Evolutionary conservation across 2,888 invertebrate species (phyloP), one percentile per base, ranked within the genome.

Genomic region (Disparrhopalites patrizii): DNA sequence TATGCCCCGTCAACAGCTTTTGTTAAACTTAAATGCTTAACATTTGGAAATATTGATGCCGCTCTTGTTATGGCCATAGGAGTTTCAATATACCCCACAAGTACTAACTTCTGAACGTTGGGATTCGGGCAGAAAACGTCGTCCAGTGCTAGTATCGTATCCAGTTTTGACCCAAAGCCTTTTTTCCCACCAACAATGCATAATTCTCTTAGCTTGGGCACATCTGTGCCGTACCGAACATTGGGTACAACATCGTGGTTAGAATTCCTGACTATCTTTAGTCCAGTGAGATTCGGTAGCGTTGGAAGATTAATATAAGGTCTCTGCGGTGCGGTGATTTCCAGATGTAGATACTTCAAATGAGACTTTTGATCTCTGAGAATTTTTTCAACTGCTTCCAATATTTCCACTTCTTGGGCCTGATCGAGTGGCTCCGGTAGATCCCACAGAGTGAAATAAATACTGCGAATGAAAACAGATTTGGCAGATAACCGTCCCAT

Each of bases 281-380:
- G 25, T 5, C 50, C 50, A 18, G 50, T 50, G 2, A 50, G 10
- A 13, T 50, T 50, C n/a, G 50, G 50, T 4, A 50, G 23, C 13
- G 25, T 25, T 23, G 50, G 50, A 23, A 50, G 50, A 50, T 50
- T 50, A 20, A 50, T 50, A 10, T 10, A 50, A 13, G 50, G 50
- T 10, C 50, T n/a, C 25, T 50, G 20, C 13, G 50, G 50, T 50
- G 50, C 50, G 13, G 50, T 50, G 25, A 50, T 50, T 50, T 50
- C 50, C 10, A 50, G 25, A 23, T 23, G 50, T 20, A 50, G 10
- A 18, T 20, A 50, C 23, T 50, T 50, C 10, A 50, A 50, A 50
- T 50, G n/a, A 23, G 50, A 50, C 25, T 50, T 50, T 50, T 50
- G 50, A 50, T 50, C 50, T 18, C 25, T 23, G 13, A 50, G n/a